These are phyloP conservation scores for Polietes domitor DNA, from an alignment of 2,888 invertebrate genomes.

Conservation along the genomic window DNA sequence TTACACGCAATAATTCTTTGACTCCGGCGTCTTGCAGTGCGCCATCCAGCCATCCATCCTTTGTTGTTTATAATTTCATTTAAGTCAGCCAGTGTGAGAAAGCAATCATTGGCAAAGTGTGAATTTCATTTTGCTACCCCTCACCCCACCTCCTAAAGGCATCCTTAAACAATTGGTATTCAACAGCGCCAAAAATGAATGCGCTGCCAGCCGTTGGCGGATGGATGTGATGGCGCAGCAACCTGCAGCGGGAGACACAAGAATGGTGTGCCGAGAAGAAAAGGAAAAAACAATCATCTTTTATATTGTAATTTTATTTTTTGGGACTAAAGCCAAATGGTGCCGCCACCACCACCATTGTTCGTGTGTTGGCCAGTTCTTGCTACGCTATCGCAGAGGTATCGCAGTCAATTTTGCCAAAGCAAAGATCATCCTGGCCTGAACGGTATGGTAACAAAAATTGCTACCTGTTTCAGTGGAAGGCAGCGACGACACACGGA, in stretches of 20 bases:
- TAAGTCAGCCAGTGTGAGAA: conserved; percentile 63
- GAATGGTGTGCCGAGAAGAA: not conserved
- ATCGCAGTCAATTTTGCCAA: conserved; percentile 54
- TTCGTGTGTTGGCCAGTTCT: not conserved
- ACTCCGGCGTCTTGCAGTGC: conserved; percentile 11
- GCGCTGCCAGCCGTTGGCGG: not conserved
- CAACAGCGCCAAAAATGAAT: conserved; percentile 60
- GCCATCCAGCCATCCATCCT: conserved; percentile 17
- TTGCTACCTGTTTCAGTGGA: not conserved
- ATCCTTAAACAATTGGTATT: conserved; percentile 49
- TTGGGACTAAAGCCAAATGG: conserved; percentile 62
- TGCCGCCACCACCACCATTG: conserved; percentile 50
- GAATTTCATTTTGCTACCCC: conserved; percentile 66
- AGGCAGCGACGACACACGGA: not conserved
- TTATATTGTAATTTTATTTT: conserved; percentile 48
- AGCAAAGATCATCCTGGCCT: conserved; percentile 41
- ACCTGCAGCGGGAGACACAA: not conserved
- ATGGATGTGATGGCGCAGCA: not conserved
- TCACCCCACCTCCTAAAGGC: too few species aligned
- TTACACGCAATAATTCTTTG: conserved; percentile 36
- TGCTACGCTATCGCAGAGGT: too few species aligned
- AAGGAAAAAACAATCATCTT: conserved; percentile 25
- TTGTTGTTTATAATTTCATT: conserved; percentile 65
- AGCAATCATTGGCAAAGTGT: conserved; percentile 68
- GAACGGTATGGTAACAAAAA: not conserved